Conservation (phyloP, 2,113 vertebrate species). For the Chunga burmeisteri region DNA sequence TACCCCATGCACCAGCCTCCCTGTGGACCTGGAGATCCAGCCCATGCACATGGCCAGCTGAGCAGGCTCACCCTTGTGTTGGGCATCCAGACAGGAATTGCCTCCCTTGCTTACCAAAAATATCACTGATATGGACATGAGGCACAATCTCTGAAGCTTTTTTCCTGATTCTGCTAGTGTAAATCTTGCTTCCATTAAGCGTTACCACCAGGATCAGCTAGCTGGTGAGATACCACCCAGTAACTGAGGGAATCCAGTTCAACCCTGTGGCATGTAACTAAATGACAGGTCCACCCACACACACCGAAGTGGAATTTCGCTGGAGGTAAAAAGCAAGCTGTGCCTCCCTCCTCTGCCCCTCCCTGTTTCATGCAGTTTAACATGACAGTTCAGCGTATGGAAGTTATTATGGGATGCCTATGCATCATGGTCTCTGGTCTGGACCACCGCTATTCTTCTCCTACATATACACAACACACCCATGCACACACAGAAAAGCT, state of each 20-base stretch:
- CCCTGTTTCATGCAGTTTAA: not conserved
- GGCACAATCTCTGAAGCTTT: not conserved
- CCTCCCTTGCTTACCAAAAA: not conserved
- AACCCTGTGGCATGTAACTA: not conserved
- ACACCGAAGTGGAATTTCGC: not conserved
- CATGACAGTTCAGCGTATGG: constrained; percentile 2
- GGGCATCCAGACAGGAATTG: not conserved
- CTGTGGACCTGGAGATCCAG: not conserved
- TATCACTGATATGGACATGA: not conserved
- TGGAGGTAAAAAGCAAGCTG: constrained; percentile 23
- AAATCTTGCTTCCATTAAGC: not conserved
- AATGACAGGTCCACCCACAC: not conserved
- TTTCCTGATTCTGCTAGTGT: not conserved
- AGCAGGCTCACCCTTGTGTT: not conserved
- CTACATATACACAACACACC: constrained; percentile 33
- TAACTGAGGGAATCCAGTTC: not conserved
- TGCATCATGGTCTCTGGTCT: constrained; percentile 24
- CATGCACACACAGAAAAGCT: constrained; percentile 2
- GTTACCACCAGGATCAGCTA: not conserved
- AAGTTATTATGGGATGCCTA: constrained; percentile 43
- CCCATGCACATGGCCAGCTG: not conserved
- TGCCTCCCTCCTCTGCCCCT: not conserved
- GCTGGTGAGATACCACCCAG: not conserved
- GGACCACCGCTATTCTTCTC: constrained; percentile 26
- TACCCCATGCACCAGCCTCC: not conserved